Base-by-base conservation (phyloP, 2,888 invertebrate species). In the Brenthis ino region DNA sequence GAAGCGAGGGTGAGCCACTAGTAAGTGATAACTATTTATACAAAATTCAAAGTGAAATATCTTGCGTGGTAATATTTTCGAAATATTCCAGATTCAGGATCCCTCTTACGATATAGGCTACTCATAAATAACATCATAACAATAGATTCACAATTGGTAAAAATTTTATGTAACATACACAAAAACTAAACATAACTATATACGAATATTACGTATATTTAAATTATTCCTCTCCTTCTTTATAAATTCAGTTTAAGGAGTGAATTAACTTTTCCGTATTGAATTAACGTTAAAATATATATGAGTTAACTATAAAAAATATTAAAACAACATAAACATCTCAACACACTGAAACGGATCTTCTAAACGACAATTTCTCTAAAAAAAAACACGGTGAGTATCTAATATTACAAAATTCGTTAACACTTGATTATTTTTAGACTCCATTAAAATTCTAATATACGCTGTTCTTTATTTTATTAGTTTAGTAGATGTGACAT, bases 281-380 rank as follows among this genome's bases (percentile, higher is more conserved):
- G 28, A 5, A 5, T 28, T 51, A 2, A 53, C 20, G 20, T 1
- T 20, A 20, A 20, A 20, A 20, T 20, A 20, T 20, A 20, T 20
- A 16, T n/a, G 51, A 53, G 6, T 53, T 53, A 6, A 53, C 51
- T 14, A 28, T 28, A 24, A 56, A 56, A 20, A 56, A 57, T n/a
- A 57, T 24, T 24, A 55, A 50, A 54, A 51, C 63, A 12, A 60
- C 50, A 53, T 71, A 71, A 72, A 74, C 55, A 70, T 61, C 64
- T 74, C 71, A 72, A 61, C 71, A 63, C 51, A 16, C 37, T 70
- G 54, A 65, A 66, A 61, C 60, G 58, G 48, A 53, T 56, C 14
- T 63, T 61, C 65, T 68, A 68, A 60, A 65, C 12, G 58, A 64
- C 28, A 0, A 0, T 28, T 51, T 57, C 58, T 68, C 67, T 53